phyloP scores from a whole-genome alignment of 2,797 vertebrate genomes.

The Sebastes hubbsi region DNA sequence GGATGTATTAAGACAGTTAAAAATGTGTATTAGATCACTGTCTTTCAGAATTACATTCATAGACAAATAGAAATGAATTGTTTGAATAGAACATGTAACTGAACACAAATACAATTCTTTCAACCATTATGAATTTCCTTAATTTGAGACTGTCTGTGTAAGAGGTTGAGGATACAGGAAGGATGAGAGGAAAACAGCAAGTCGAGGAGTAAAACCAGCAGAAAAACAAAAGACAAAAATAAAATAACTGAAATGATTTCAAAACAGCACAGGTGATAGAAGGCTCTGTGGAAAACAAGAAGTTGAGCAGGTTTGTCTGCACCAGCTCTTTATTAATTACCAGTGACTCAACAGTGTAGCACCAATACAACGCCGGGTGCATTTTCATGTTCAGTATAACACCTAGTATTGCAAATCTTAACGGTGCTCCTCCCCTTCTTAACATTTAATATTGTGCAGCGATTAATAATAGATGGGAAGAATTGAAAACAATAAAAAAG shows the following conservation, averaged over 20 bases:
- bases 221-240: constrained; percentile 16
- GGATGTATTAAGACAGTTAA: constrained; percentile 43
- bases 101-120: constrained; percentile 52
- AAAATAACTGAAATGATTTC: constrained; percentile 48
- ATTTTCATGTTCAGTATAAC: constrained; percentile 32
- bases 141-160: constrained; percentile 41
- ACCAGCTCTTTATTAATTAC: constrained; percentile 14
- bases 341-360: constrained; percentile 40
- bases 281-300: constrained; percentile 20
- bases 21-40: constrained; percentile 63
- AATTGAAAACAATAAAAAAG: constrained; percentile 6
- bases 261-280: constrained; percentile 40
- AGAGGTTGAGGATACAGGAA: constrained; percentile 3
- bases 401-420: constrained; percentile 30
- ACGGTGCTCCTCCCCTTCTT: not conserved
- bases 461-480: constrained; percentile 32
- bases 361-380: constrained; percentile 26
- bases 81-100: constrained; percentile 52
- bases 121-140: constrained; percentile 47
- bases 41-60: constrained; percentile 65
- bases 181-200: not conserved
- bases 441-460: constrained; percentile 19
- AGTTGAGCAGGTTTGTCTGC: constrained; percentile 7
- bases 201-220: constrained; percentile 12
- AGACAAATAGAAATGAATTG: constrained; percentile 51